phyloP scores from a whole-genome alignment of 2,888 invertebrate genomes.

The Agonopterix alstromeriana region DNA sequence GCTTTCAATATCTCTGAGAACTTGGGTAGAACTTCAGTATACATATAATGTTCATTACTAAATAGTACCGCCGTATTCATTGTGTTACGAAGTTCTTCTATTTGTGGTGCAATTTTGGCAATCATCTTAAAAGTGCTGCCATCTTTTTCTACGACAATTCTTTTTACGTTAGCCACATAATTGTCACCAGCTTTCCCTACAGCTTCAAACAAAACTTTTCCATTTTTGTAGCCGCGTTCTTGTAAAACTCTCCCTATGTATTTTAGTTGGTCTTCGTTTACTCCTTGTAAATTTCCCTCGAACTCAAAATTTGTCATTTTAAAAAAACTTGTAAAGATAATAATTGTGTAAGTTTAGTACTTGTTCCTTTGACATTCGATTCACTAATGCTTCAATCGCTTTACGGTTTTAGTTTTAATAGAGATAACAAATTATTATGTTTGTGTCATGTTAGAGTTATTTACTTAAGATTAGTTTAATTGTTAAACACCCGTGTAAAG shows the following conservation, averaged over 20 bases:
- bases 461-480: too few species aligned
- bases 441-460: too few species aligned
- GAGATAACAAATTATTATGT: too few species aligned
- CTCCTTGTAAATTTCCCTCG: constrained; percentile 11
- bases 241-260: constrained; percentile 27
- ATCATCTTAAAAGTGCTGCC: constrained; percentile 21
- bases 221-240: constrained; percentile 23
- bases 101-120: constrained; percentile 25
- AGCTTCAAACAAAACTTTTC: constrained; percentile 21
- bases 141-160: constrained; percentile 22
- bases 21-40: constrained; percentile 26
- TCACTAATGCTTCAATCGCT: too few species aligned
- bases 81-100: constrained; percentile 12
- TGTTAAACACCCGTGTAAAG: too few species aligned
- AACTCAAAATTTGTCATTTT: constrained; percentile 3
- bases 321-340: too few species aligned
- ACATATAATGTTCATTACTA: constrained; percentile 30
- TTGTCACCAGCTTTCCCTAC: constrained; percentile 33
- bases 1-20: constrained; percentile 20
- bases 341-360: too few species aligned
- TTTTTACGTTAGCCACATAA: constrained; percentile 23
- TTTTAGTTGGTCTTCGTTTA: constrained; percentile 21
- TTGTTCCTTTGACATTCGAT: too few species aligned
- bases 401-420: too few species aligned
- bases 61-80: constrained; percentile 15